Conservation (phyloP, 2,888 invertebrate species). For the Drosophila rubida region DNA sequence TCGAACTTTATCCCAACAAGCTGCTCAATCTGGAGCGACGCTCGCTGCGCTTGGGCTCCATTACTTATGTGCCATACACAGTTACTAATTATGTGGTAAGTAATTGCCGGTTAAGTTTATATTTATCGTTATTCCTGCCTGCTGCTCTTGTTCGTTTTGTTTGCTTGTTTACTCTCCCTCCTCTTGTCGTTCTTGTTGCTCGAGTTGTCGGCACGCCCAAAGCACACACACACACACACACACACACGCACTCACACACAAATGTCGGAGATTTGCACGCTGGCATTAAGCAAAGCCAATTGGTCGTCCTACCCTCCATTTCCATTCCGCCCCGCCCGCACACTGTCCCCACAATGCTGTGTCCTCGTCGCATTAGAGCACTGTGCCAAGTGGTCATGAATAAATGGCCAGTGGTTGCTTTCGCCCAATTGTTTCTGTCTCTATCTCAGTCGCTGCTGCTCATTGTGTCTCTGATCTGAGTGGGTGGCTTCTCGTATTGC, state of each 20-base stretch:
- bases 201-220: conserved; percentile 49
- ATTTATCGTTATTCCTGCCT: conserved; percentile 65
- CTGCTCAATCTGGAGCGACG: conserved; percentile 81
- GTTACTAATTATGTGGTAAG: conserved; percentile 84
- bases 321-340: conserved; percentile 6
- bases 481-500: neutral
- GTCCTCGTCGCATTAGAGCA: conserved; percentile 48
- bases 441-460: neutral
- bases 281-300: conserved; percentile 76
- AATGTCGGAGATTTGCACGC: conserved; percentile 77
- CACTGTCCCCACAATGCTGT: conserved; percentile 49
- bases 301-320: conserved; percentile 52
- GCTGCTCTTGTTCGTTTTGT: conserved; percentile 2
- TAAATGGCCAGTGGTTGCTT: conserved; percentile 66
- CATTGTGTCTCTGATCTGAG: conserved; percentile 9
- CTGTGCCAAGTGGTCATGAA: conserved; percentile 65
- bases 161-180: conserved; percentile 8
- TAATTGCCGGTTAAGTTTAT: conserved; percentile 81
- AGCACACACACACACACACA: conserved; percentile 64
- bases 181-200: conserved; percentile 32
- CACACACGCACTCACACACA: conserved; percentile 51
- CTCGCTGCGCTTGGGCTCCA: conserved; percentile 80
- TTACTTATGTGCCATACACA: conserved; percentile 84
- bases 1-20: conserved; percentile 84
- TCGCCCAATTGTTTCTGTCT: conserved; percentile 6